phyloP scores from a whole-genome alignment of 35 echinoderm and acorn worm species.

The Lytechinus pictus region DNA sequence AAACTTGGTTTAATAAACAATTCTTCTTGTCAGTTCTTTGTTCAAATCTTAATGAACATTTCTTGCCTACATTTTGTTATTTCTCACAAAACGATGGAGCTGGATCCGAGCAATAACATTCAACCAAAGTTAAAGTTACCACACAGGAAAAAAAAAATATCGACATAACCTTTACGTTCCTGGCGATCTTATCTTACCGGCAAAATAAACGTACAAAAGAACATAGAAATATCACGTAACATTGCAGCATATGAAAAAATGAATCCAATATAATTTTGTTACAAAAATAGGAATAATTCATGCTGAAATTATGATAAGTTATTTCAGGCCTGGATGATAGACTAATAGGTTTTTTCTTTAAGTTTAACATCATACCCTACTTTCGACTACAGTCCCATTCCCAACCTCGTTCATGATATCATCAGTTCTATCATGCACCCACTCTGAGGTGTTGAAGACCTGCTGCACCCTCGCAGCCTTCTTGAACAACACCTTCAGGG shows the following conservation, averaged over 20 bases:
- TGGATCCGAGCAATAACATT: too few species aligned
- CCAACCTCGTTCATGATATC: neutral
- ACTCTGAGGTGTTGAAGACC: slow-evolving; percentile 37
- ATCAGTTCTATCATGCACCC: slow-evolving; percentile 23
- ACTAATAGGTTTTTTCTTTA: neutral
- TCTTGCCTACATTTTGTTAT: too few species aligned
- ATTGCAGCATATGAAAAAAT: neutral
- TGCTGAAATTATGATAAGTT: neutral
- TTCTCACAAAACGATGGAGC: too few species aligned
- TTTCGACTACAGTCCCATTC: slow-evolving; percentile 34
- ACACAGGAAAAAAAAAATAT: too few species aligned
- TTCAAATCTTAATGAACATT: too few species aligned
- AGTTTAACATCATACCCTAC: slow-evolving; percentile 7
- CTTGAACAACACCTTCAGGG: slow-evolving; percentile 38
- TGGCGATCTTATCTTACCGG: neutral
- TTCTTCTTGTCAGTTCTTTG: too few species aligned
- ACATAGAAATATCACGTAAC: neutral
- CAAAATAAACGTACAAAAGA: neutral
- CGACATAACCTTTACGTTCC: neutral
- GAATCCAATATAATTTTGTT: neutral
- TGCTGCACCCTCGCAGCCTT: slow-evolving; percentile 40
- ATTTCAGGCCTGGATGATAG: slow-evolving; percentile 6
- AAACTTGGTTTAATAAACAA: too few species aligned
- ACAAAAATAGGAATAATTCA: neutral
- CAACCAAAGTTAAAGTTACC: too few species aligned